These are phyloP conservation scores for Ophion costatus DNA, from an alignment of 2,888 invertebrate species.

Conservation along the genomic window DNA sequence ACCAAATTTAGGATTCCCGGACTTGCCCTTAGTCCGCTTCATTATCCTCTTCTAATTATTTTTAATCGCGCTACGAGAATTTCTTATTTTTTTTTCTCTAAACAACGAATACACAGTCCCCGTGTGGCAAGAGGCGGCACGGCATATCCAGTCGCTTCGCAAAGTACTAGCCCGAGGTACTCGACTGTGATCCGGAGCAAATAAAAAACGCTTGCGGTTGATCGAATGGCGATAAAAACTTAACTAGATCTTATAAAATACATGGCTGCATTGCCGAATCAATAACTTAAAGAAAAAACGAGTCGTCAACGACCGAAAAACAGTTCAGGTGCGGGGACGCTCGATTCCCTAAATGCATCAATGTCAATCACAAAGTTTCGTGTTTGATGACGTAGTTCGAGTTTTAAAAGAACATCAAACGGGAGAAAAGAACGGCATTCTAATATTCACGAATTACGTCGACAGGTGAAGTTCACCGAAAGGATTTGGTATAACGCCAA, in stretches of 20 bases:
- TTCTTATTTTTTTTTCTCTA: not conserved
- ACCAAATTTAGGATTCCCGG: not conserved
- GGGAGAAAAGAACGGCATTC: not conserved
- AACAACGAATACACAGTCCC: not conserved
- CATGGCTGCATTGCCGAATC: not conserved
- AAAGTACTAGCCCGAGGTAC: not conserved
- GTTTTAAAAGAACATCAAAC: conserved; percentile 3
- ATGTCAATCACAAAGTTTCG: conserved; percentile 50
- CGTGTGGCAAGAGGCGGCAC: conserved; percentile 24
- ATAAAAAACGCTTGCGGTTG: conserved; percentile 19
- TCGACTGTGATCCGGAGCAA: not conserved
- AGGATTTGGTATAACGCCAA: conserved; percentile 89
- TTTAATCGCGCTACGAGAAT: not conserved
- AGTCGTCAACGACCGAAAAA: conserved; percentile 8
- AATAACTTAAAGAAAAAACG: not conserved
- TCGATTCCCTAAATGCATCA: conserved; percentile 56
- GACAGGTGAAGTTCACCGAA: conserved; percentile 57
- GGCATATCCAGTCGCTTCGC: conserved; percentile 1
- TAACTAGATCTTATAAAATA: not conserved
- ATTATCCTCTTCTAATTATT: not conserved
- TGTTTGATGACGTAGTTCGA: conserved; percentile 19
- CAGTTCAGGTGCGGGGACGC: not conserved
- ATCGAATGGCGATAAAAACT: conserved; percentile 52
- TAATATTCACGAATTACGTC: conserved; percentile 45
- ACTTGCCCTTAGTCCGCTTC: not conserved